Percentiles rank a stretch among this genome's conserved stretches.
These are phyloP conservation scores for Hydroisotoma schaefferi DNA, from an alignment of 2,888 invertebrate genomes.

Conservation along the genomic window DNA sequence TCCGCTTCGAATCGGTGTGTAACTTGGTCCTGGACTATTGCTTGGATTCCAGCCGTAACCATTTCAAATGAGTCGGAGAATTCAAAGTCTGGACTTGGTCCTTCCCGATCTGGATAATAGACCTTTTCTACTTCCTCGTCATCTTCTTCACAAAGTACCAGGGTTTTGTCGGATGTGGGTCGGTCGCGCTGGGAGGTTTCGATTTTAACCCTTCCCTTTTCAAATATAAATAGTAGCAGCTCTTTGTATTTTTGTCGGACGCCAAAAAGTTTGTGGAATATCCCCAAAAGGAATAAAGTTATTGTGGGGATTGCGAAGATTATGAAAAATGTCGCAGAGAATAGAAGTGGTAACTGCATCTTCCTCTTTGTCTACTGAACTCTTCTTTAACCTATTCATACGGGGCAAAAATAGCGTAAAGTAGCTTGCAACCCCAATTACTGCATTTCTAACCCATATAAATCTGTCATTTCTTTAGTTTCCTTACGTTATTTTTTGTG, in stretches of 20 bases:
- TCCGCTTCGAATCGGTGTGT: conserved; percentile 57
- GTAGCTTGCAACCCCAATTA: no score
- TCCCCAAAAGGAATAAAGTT: conserved; percentile 24
- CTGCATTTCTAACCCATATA: no score
- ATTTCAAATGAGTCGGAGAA: conserved; percentile 71
- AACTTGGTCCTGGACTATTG: conserved; percentile 60
- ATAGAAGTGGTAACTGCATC: conserved; percentile 21
- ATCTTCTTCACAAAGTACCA: conserved; percentile 22
- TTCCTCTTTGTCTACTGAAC: no score
- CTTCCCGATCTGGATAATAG: conserved; percentile 22
- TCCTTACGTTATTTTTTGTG: no score
- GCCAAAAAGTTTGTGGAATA: conserved; percentile 32
- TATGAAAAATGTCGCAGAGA: conserved; percentile 24
- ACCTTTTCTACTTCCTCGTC: conserved; percentile 8
- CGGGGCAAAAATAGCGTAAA: no score
- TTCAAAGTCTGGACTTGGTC: conserved; percentile 31
- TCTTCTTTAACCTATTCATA: no score
- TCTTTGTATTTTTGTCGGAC: conserved; percentile 34
- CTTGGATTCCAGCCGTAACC: conserved; percentile 60
- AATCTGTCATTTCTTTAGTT: no score
- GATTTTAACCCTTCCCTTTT: conserved; percentile 25
- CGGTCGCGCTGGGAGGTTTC: conserved; percentile 23
- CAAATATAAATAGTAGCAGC: conserved; percentile 32
- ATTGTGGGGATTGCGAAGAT: conserved; percentile 31
- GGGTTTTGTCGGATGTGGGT: conserved; percentile 9